phyloP scores from a whole-genome alignment of 1,140 invertebrate genomes.

The Drosophila tsacasi region DNA sequence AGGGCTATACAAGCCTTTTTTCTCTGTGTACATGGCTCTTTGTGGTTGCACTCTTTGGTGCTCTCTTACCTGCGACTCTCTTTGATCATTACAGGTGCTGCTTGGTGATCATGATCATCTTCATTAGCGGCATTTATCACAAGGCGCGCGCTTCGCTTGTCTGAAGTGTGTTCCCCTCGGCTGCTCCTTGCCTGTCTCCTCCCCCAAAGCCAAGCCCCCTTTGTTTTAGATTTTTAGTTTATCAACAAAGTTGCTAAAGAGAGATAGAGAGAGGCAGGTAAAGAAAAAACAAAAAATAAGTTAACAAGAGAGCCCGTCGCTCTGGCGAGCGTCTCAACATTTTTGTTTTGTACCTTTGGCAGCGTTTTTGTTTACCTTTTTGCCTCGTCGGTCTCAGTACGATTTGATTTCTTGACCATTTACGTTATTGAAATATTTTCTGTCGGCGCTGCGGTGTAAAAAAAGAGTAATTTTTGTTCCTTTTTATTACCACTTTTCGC shows the following conservation, averaged over 20 bases:
- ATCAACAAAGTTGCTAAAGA: constrained; percentile 72
- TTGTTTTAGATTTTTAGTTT: constrained; percentile 67
- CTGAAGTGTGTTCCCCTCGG: constrained; percentile 5
- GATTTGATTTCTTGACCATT: constrained; percentile 82
- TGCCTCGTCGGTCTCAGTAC: constrained; percentile 58
- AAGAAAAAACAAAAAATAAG: constrained; percentile 4
- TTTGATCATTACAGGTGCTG: constrained; percentile 36
- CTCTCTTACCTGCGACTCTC: constrained; percentile 54
- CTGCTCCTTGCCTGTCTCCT: constrained; percentile 10
- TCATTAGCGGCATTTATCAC: constrained; percentile 71
- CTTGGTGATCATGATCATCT: constrained; percentile 36
- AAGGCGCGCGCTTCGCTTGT: constrained; percentile 55
- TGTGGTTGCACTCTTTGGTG: background rate
- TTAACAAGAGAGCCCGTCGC: constrained; percentile 11
- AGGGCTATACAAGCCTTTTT: background rate
- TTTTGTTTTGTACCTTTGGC: constrained; percentile 66
- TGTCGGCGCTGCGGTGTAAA: constrained; percentile 31
- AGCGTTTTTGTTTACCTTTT: constrained; percentile 82
- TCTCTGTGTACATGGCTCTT: constrained; percentile 6
- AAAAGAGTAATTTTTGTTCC: constrained; percentile 13
- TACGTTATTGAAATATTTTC: constrained; percentile 75
- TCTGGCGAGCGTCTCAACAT: constrained; percentile 34
- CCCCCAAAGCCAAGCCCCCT: constrained; percentile 29
- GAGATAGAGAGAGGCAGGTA: background rate
- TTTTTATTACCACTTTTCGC: constrained; percentile 20